A percentile compares a stretch with the other conserved stretches of the same genome.
These are phyloP conservation scores for Zaprionus ghesquierei DNA, from an alignment of 1,140 invertebrate species.

Conservation along the genomic window DNA sequence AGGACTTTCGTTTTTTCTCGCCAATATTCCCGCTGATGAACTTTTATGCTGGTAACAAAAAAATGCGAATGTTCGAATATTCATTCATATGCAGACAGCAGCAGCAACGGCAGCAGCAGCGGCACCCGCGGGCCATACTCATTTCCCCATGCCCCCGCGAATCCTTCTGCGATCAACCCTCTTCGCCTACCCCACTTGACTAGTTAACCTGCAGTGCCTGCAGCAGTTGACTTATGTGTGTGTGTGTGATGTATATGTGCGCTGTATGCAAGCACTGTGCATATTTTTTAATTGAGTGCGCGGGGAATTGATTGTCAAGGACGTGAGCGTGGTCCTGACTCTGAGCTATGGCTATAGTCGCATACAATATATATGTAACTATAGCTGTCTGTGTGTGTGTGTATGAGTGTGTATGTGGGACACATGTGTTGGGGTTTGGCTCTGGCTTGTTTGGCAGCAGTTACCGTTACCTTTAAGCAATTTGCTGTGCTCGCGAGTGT, in stretches of 20 bases:
- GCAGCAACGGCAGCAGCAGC: constrained; percentile 59
- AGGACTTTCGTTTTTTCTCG: constrained; percentile 66
- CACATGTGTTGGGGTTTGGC: constrained; percentile 36
- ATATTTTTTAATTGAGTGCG: constrained; percentile 80
- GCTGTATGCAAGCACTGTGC: constrained; percentile 68
- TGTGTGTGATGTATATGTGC: constrained; percentile 21
- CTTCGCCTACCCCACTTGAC: not conserved
- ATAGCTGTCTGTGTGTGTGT: not conserved
- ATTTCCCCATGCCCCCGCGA: not conserved
- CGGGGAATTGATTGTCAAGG: constrained; percentile 80
- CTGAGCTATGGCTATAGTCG: constrained; percentile 23
- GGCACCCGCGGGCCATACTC: constrained; percentile 20
- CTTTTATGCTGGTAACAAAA: constrained; percentile 64
- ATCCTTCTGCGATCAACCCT: not conserved
- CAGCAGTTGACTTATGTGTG: constrained; percentile 59
- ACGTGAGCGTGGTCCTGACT: constrained; percentile 70
- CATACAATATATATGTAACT: not conserved
- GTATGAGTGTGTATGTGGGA: constrained; percentile 18
- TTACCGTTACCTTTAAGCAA: constrained; percentile 74
- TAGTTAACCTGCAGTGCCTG: constrained; percentile 54
- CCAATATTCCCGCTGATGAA: constrained; percentile 76
- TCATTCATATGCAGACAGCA: constrained; percentile 77
- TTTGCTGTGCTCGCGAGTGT: constrained; percentile 38
- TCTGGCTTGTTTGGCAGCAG: constrained; percentile 57
- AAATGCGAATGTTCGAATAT: constrained; percentile 71